These are phyloP conservation scores for Haemorhous mexicanus DNA, from an alignment of 2,113 vertebrate genomes.

Conservation along the genomic window DNA sequence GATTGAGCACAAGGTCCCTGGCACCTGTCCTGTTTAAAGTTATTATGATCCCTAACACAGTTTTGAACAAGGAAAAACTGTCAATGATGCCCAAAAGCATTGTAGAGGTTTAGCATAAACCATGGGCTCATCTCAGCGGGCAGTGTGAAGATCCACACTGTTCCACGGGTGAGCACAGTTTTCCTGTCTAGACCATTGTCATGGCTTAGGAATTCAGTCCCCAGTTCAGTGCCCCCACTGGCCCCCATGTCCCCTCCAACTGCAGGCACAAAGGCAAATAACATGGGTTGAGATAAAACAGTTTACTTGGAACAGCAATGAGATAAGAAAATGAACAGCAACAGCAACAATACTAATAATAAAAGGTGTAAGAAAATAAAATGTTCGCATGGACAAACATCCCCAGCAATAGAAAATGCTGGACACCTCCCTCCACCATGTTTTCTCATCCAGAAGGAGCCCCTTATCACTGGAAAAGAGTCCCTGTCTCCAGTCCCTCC, in stretches of 20 bases:
- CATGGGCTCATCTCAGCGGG: not conserved
- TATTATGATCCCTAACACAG: not conserved
- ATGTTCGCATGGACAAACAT: not conserved
- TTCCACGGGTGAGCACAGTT: not conserved
- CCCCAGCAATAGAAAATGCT: not conserved
- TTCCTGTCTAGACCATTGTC: not conserved
- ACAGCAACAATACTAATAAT: not conserved
- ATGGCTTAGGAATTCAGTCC: not conserved
- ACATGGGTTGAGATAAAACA: not conserved
- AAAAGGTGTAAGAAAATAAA: not conserved
- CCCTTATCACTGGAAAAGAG: fast-evolving
- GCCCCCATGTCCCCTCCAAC: not conserved
- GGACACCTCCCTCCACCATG: fast-evolving
- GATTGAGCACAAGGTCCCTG: not conserved
- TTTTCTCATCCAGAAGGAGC: not conserved
- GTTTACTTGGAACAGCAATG: not conserved
- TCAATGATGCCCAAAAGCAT: not conserved
- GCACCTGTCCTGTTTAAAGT: not conserved
- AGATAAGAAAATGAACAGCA: not conserved
- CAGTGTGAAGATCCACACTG: not conserved
- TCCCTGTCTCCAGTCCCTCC: not conserved
- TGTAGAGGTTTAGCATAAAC: not conserved
- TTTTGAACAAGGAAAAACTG: not conserved
- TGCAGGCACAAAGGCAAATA: not conserved
- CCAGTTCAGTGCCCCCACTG: not conserved